Evolutionary conservation across 2,888 invertebrate genomes (phyloP).

Genomic region (Noctua fimbriata): DNA sequence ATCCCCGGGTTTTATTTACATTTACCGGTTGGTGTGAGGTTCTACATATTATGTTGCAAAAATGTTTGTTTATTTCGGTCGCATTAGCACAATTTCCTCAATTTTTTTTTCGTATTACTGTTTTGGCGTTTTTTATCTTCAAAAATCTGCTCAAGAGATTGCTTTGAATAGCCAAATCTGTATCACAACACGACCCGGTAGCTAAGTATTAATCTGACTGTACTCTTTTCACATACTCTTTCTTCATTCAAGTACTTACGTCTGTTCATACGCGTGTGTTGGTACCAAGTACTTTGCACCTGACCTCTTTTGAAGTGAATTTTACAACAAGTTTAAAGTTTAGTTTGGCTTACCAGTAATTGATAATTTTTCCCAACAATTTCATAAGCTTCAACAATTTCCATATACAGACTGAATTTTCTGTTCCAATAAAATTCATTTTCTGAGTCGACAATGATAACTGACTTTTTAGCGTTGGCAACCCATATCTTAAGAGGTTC

Average conservation of each 20-base stretch:
- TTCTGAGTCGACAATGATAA: background rate
- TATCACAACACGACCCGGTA: too few species aligned
- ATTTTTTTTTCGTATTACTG: background rate
- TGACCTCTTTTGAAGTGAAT: background rate
- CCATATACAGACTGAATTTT: constrained; percentile 5
- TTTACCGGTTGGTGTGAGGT: too few species aligned
- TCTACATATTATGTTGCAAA: too few species aligned
- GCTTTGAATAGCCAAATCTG: background rate
- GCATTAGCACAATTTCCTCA: background rate
- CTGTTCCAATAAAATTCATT: constrained; percentile 2
- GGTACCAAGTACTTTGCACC: too few species aligned
- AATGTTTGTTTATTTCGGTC: background rate
- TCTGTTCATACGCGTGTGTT: too few species aligned
- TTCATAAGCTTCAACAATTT: constrained; percentile 18
- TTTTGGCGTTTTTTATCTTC: background rate
- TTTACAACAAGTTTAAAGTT: background rate
- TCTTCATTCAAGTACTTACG: too few species aligned
- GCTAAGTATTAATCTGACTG: too few species aligned
- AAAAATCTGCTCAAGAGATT: background rate
- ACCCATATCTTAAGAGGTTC: constrained; percentile 15
- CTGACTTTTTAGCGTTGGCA: background rate
- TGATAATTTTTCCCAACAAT: constrained; percentile 5
- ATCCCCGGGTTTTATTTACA: too few species aligned
- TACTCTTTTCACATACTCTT: too few species aligned
- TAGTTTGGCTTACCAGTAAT: constrained; percentile 19